Base-by-base conservation (phyloP, 2,113 vertebrate genomes). In the Carassius gibelio region DNA sequence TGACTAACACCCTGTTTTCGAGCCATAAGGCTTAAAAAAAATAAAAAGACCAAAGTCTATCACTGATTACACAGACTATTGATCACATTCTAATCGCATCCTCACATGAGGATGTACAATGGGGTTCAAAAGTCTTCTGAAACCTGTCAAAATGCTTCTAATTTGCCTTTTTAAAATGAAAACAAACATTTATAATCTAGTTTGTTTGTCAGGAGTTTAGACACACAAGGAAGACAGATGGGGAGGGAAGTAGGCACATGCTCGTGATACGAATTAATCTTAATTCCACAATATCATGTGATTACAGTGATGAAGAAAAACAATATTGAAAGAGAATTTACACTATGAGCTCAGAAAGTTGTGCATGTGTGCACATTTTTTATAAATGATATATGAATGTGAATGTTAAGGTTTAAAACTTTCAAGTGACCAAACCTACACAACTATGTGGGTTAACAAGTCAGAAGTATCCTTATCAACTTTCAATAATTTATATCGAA, bases 251-350 rank as follows among this genome's bases (percentile, higher is more conserved):
- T 36, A 52, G 61, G 26, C 10, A 61, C 30, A 23, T 13, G 59
- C 83, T 61, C 2, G 50, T 83, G 80, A 87, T 59, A 26, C 2
- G 0, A 55, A 38, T 68, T 14, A 66, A 82, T 50, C 30, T 83
- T 5, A 5, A 38, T 10, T 11, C 26, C 78, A 59, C 64, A 69
- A 42, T 34, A 6, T 76, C 79, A 82, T 62, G 64, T 85, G 55
- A 75, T 68, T 78, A 36, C 38, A 64, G 26, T 52, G 11, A 17
- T 9, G 50, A 26, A 45, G 42, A 26, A 59, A 61, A 52, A 30
- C 30, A 30, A 57, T 7, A 50, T 15, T 14, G 19, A 14, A 68
- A 13, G 59, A 75, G 69, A 23, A n/a, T 50, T 45, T 38, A 38
- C 15, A 4, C 15, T 10, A 50, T 5, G 6, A 19, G 17, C 34